Base-by-base conservation (phyloP, 2,888 invertebrate genomes). In the Brassicogethes aeneus region DNA sequence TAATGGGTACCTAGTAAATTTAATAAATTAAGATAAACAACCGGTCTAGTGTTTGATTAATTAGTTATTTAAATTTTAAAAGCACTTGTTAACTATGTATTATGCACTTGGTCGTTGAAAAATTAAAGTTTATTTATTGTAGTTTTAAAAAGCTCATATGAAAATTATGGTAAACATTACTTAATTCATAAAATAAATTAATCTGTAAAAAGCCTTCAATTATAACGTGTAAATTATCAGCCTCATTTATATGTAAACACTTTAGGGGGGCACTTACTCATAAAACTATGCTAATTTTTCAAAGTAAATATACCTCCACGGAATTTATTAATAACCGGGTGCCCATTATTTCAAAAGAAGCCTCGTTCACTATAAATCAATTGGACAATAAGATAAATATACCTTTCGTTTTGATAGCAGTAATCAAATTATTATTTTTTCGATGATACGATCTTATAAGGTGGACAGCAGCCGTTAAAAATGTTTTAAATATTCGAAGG, bases 381-480 rank as follows among this genome's bases (percentile, higher is more conserved):
- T 12, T 13, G 8, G 32, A 32, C 32, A 32, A 32, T 32, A 8
- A 32, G 10, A 32, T 32, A 32, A 32, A 32, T 32, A 32, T 12
- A 32, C 32, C 8, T 32, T 32, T 13, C 10, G 32, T 32, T 32
- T 32, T 13, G 12, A 32, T 32, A 32, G 32, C 32, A 3, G 14
- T 32, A 32, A 32, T 32, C 32, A 32, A 32, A 32, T 32, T 32
- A 32, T 32, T 32, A 32, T 12, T 32, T 32, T 23, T 32, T 12
- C 8, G 14, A 10, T 13, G 32, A 32, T 32, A 32, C 32, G 14
- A 32, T 32, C 32, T 32, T 12, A 13, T 12, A n/a, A n/a, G 14
- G 14, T 13, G 32, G 32, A 32, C 23, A 5, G 10, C 5, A 10
- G 23, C 5, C 23, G 23, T 23, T n/a, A n/a, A n/a, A n/a, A n/a